phyloP scores from a whole-genome alignment of 2,113 vertebrate species.

The Cheilinus undulatus region DNA sequence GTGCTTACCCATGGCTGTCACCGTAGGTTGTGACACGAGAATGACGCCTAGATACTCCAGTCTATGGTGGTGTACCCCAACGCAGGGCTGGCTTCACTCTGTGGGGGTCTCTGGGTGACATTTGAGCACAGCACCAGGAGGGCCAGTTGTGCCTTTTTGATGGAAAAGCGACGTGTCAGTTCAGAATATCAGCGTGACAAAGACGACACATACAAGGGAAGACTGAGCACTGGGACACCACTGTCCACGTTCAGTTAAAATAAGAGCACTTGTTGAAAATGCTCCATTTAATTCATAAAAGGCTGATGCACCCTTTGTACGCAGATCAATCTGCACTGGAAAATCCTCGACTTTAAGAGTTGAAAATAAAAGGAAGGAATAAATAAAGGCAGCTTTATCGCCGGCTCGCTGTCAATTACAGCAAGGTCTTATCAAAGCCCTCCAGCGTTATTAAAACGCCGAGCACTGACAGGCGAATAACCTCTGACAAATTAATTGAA shows the following conservation, averaged over 20 bases:
- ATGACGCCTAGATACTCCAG: conserved; percentile 50
- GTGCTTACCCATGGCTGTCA: conserved; percentile 31
- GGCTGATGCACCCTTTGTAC: conserved; percentile 11
- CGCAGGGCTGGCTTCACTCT: conserved; percentile 47
- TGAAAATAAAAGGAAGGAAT: conserved; percentile 51
- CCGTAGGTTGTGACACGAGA: conserved; percentile 48
- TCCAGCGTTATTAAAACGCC: conserved; percentile 76
- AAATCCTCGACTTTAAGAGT: conserved; percentile 32
- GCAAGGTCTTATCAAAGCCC: conserved; percentile 67
- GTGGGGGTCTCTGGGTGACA: conserved; percentile 65
- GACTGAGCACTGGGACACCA: conserved; percentile 13
- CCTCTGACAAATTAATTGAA: conserved; percentile 79
- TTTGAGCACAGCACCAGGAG: conserved; percentile 76
- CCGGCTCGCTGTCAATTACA: conserved; percentile 68
- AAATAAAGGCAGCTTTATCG: conserved; percentile 71
- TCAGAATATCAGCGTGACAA: conserved; percentile 50
- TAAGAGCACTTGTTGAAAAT: conserved; percentile 10
- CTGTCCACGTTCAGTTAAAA: conserved; percentile 31
- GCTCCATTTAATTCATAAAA: neutral
- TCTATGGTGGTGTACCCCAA: conserved; percentile 52
- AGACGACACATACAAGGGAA: conserved; percentile 20
- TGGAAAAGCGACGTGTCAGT: conserved; percentile 72
- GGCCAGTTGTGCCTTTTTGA: conserved; percentile 69
- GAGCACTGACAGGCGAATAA: conserved; percentile 68
- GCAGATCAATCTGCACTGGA: conserved; percentile 37